phyloP scores from a whole-genome alignment of 2,113 vertebrate species.

The Turnix velox region DNA sequence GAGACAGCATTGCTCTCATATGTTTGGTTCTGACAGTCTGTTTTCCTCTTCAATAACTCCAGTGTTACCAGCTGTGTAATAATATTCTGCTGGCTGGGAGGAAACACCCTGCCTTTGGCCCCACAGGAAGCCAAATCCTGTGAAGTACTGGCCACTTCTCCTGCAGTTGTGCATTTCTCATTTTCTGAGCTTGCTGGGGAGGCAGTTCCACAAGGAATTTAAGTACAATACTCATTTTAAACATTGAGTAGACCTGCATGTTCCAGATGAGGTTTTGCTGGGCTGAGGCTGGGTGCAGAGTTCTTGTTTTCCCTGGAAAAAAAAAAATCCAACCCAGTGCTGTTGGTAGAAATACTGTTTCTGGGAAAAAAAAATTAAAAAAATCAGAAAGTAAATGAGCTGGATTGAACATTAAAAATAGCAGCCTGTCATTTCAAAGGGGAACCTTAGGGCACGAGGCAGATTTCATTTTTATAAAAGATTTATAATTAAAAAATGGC shows the following conservation, averaged over 20 bases:
- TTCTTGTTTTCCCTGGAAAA: not conserved
- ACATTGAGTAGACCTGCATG: not conserved
- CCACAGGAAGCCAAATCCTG: not conserved
- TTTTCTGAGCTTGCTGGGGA: not conserved
- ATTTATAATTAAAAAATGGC: constrained; percentile 32
- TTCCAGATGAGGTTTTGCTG: not conserved
- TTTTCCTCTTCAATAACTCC: not conserved
- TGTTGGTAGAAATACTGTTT: not conserved
- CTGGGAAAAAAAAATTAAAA: not conserved
- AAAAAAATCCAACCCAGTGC: not conserved
- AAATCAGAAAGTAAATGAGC: not conserved
- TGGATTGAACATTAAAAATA: constrained; percentile 45
- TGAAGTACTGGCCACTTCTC: not conserved
- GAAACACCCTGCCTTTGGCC: not conserved
- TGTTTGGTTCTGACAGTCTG: not conserved
- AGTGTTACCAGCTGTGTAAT: not conserved
- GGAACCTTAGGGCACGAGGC: not conserved
- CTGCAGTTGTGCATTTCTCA: not conserved
- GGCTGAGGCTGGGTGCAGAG: not conserved
- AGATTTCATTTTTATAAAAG: constrained; percentile 26
- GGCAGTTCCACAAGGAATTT: not conserved
- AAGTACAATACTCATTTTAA: not conserved
- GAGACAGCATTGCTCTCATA: not conserved
- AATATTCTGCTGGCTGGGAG: not conserved
- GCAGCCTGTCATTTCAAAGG: constrained; percentile 16